phyloP scores from a whole-genome alignment of 2,797 vertebrate genomes.

The Poecilia wingei region DNA sequence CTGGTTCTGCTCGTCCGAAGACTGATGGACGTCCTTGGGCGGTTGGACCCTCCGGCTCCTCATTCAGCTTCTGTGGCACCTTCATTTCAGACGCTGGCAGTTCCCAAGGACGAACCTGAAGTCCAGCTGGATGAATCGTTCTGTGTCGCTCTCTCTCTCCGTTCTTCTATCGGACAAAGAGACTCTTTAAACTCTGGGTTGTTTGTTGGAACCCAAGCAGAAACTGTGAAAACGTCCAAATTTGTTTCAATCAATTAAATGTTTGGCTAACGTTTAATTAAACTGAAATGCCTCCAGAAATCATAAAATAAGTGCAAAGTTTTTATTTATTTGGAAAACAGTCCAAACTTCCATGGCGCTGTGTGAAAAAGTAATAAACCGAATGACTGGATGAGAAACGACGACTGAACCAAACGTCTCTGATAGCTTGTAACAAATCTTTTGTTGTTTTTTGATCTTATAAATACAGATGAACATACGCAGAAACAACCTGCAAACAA shows the following conservation, averaged over 20 bases:
- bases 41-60: not conserved
- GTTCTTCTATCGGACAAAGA: not conserved
- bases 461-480: no score
- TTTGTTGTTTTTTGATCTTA: no score
- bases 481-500: no score
- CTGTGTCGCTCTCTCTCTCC: not conserved
- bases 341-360: no score
- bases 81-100: not conserved
- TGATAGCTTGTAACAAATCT: no score
- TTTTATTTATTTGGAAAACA: no score
- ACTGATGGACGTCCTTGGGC: not conserved
- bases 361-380: no score
- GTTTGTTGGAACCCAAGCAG: not conserved
- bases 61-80: not conserved
- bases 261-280: not conserved
- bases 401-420: no score
- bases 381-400: no score
- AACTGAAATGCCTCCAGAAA: not conserved
- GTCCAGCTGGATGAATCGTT: not conserved
- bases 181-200: not conserved
- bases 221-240: not conserved
- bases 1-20: not conserved
- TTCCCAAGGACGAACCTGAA: not conserved
- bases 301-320: not conserved
- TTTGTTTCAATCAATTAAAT: not conserved